Conservation (phyloP, 2,888 invertebrate species). For the Platycnemis pennipes region DNA sequence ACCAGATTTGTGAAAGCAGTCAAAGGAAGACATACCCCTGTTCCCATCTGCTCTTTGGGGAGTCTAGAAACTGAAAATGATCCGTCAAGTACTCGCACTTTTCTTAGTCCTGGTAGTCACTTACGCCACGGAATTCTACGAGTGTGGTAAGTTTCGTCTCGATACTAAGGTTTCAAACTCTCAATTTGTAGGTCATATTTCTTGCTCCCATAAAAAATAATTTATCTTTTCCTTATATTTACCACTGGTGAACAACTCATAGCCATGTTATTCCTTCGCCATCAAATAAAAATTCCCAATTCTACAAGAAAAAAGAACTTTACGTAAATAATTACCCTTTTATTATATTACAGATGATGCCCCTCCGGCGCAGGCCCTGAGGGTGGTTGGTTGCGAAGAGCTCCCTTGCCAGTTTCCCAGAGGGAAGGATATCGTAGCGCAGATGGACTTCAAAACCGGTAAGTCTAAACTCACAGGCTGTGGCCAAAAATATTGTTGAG, state of each 20-base stretch:
- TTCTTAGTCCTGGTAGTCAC: neutral
- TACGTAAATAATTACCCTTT: neutral
- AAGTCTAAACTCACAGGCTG: neutral
- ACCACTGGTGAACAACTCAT: too few species aligned
- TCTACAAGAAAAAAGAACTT: neutral
- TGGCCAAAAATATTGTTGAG: too few species aligned
- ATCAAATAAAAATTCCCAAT: neutral
- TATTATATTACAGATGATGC: conserved; percentile 17
- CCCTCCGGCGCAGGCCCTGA: neutral
- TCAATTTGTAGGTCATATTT: too few species aligned
- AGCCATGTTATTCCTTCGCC: neutral
- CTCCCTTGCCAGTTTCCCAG: conserved; percentile 31
- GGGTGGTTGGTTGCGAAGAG: neutral
- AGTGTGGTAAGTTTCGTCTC: conserved; percentile 53
- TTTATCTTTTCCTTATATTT: too few species aligned
- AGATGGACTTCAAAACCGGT: conserved; percentile 45
- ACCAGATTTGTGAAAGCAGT: neutral
- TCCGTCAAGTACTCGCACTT: neutral
- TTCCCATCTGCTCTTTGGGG: neutral
- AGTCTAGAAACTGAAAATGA: neutral
- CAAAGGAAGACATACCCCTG: neutral
- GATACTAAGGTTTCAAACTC: too few species aligned
- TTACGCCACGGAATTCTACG: neutral
- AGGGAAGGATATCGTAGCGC: conserved; percentile 39
- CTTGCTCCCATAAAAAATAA: too few species aligned